phyloP scores from a whole-genome alignment of 2,113 vertebrate genomes.

The Balaeniceps rex region DNA sequence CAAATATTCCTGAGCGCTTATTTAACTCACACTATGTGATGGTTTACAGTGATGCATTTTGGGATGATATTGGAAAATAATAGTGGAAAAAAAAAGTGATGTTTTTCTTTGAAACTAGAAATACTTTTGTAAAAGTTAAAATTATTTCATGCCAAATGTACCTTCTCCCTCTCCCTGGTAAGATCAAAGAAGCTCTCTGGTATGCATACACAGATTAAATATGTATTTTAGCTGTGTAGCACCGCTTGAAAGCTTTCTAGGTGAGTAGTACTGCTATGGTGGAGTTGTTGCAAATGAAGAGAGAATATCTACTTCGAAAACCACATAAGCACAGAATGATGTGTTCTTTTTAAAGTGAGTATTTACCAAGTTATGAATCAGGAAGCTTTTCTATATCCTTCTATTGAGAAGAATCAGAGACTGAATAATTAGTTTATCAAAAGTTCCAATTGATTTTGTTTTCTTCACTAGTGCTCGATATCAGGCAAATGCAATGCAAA shows the following conservation, averaged over 20 bases:
- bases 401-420: not conserved
- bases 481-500: not conserved
- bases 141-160: not conserved
- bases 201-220: not conserved
- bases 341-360: not conserved
- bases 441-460: not conserved
- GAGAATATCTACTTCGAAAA: not conserved
- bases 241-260: not conserved
- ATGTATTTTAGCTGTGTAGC: not conserved
- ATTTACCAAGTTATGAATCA: not conserved
- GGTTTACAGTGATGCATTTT: not conserved
- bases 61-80: not conserved
- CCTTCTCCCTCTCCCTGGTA: not conserved
- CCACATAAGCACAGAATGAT: not conserved
- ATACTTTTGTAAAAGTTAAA: not conserved
- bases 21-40: not conserved
- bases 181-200: not conserved
- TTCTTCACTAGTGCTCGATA: not conserved
- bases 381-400: not conserved
- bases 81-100: not conserved
- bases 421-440: not conserved
- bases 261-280: rapidly evolving
- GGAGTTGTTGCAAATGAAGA: not conserved
- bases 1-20: not conserved
- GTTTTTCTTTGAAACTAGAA: not conserved